A percentile compares a stretch with the other conserved stretches of the same genome.
Evolutionary conservation across 2,888 invertebrate genomes (phyloP).

Genomic region (Apodemia zela): DNA sequence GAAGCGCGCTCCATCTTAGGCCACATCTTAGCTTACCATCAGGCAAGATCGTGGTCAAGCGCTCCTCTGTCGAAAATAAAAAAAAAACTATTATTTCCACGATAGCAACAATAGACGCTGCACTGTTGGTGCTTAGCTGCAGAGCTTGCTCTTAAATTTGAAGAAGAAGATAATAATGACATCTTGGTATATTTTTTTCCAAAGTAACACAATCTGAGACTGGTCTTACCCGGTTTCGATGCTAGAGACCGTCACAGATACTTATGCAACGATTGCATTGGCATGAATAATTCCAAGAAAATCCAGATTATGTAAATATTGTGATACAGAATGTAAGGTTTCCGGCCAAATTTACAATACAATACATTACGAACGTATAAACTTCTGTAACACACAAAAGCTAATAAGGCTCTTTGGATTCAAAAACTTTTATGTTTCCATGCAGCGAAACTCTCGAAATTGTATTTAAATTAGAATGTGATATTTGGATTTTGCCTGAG

Average conservation of each 20-base stretch:
- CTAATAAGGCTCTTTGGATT: conserved; percentile 14
- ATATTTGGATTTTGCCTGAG: background rate
- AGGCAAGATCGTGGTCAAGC: no score
- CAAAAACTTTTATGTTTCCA: conserved; percentile 2
- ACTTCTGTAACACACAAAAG: conserved; percentile 6
- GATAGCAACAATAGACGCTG: no score
- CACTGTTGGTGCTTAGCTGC: no score
- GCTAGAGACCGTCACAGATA: conserved; percentile 25
- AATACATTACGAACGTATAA: conserved; percentile 4
- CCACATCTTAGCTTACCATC: no score
- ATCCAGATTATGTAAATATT: conserved; percentile 19
- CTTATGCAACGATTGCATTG: conserved; percentile 24
- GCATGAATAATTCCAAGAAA: conserved; percentile 26
- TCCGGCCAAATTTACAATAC: conserved; percentile 8
- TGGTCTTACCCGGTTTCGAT: conserved; percentile 20
- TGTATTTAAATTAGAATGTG: conserved; percentile 1
- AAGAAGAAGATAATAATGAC: no score
- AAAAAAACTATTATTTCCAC: no score
- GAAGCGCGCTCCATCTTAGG: no score
- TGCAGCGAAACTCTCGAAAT: background rate
- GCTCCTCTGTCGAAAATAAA: no score
- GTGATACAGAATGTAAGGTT: conserved; percentile 5
- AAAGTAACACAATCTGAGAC: background rate
- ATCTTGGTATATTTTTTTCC: no score
- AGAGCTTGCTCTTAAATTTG: no score